A percentile compares a stretch with the other conserved stretches of the same genome.
Evolutionary conservation across 23 tunicate genomes (phyloP).

Genomic region (Diplosoma virens): DNA sequence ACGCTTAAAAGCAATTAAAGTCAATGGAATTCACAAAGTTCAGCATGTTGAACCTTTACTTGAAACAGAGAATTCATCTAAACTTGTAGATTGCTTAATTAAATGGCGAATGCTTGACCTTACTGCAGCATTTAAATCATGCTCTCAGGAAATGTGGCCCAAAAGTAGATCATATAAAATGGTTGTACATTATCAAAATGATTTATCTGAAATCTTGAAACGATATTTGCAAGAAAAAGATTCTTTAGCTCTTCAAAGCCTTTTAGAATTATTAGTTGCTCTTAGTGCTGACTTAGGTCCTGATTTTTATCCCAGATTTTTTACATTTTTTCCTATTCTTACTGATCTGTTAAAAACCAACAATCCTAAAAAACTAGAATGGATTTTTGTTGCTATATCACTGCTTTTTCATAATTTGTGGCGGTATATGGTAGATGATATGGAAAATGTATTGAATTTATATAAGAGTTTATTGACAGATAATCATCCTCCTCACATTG

Average conservation of each 20-base stretch:
- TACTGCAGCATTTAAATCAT: constrained; percentile 39
- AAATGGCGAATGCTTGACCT: constrained; percentile 82
- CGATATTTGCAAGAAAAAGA: constrained; percentile 39
- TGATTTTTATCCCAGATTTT: constrained; percentile 80
- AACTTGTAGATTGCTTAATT: constrained; percentile 36
- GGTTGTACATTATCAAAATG: constrained; percentile 56
- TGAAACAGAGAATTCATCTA: constrained; percentile 37
- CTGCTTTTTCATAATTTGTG: constrained; percentile 60
- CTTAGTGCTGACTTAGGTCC: constrained; percentile 65
- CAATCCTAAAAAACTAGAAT: constrained; percentile 75
- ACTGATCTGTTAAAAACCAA: constrained; percentile 49
- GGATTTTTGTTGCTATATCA: constrained; percentile 61
- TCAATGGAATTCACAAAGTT: constrained; percentile 51
- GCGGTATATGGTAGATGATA: constrained; percentile 72
- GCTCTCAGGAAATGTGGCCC: constrained; percentile 22
- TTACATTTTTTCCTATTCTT: constrained; percentile 50
- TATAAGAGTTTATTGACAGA: constrained; percentile 39
- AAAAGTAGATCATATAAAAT: constrained; percentile 58
- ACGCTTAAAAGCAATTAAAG: constrained; percentile 47
- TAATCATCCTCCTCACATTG: constrained; percentile 63
- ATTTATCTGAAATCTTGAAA: constrained; percentile 36
- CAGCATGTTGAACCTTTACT: constrained; percentile 3
- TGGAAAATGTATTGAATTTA: constrained; percentile 56
- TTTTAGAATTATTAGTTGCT: constrained; percentile 68
- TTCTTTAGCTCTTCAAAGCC: constrained; percentile 67